Base-by-base conservation (phyloP, 2,888 invertebrate species). In the Brachylomia viminalis region DNA sequence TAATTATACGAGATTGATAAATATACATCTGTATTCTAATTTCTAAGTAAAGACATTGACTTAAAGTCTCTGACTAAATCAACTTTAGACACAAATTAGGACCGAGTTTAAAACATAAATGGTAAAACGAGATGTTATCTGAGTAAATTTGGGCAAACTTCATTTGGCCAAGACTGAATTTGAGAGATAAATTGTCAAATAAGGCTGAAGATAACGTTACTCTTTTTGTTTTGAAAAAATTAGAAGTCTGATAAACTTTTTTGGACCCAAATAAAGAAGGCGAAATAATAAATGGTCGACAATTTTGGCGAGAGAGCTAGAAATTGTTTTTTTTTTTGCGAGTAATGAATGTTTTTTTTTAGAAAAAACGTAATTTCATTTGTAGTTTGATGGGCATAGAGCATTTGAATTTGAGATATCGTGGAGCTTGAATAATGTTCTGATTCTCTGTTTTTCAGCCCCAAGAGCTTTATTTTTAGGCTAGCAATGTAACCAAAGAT, bases 101-200 rank as follows among this genome's bases (percentile, higher is more conserved):
- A 47, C 49, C 49, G 56, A 76, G 66, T 61, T 82, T 71, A 52
- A 80, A 66, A 73, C 79, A 68, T 47, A 82, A 84, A 84, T 82
- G 78, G 84, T 71, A 71, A 80, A 75, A 66, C 45, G 54, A 72
- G 88, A 86, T 84, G 38, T 23, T 82, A 84, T 86, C 88, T 70
- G n/a, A 77, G 49, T 69, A 61, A 79, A 74, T 85, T 85, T 80
- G 71, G 69, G 33, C 52, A 69, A 79, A 76, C 80, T 80, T 77
- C 64, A 78, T 84, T 84, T 82, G 71, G 76, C 30, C 45, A 27
- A 86, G 79, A 81, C 78, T 77, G 65, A 77, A 73, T 74, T 79
- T 80, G 42, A 68, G 73, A 78, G 88, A 81, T 80, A 80, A 79
- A 85, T 76, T 79, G 45, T 67, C 75, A 72, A 86, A 82, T 76